A percentile compares a stretch with the other conserved stretches of the same genome.
phyloP scores from a whole-genome alignment of 2,797 vertebrate species.

The Chromobotia macracanthus region DNA sequence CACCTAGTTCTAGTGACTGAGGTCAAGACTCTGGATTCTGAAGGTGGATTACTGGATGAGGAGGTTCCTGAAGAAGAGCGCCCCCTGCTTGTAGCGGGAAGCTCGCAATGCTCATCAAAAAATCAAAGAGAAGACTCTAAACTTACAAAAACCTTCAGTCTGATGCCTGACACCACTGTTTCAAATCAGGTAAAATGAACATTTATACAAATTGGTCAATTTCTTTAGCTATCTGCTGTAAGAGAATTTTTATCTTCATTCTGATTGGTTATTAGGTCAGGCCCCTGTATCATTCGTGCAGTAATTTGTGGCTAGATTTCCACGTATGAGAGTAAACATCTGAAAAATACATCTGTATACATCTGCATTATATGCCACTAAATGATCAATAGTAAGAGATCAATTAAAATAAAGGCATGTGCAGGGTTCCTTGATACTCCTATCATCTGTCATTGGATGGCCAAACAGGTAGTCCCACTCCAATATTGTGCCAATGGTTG shows the following conservation, averaged over 20 bases:
- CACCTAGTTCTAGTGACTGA: conserved; percentile 72
- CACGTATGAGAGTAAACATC: too few relatives aligned
- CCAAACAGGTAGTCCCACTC: too few relatives aligned
- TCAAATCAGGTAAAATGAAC: conserved; percentile 68
- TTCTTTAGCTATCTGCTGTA: neutral
- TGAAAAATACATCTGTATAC: too few relatives aligned
- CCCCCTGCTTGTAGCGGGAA: conserved; percentile 67
- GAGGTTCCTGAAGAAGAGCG: conserved; percentile 69
- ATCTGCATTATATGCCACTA: too few relatives aligned
- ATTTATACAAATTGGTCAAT: neutral
- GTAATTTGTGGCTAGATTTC: too few relatives aligned
- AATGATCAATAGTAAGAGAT: too few relatives aligned
- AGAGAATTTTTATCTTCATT: neutral
- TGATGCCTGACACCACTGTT: conserved; percentile 68
- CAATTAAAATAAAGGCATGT: too few relatives aligned
- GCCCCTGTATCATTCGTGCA: too few relatives aligned
- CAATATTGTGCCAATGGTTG: too few relatives aligned
- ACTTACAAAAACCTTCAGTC: conserved; percentile 70
- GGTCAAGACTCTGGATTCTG: conserved; percentile 45
- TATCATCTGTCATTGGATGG: too few relatives aligned
- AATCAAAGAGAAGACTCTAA: conserved; percentile 60
- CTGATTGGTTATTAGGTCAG: too few relatives aligned
- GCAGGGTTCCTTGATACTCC: too few relatives aligned
- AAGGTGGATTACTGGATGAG: conserved; percentile 44
- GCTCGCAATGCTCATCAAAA: conserved; percentile 33